Base-by-base conservation (phyloP, 2,888 invertebrate species). In the Rhingia rostrata region DNA sequence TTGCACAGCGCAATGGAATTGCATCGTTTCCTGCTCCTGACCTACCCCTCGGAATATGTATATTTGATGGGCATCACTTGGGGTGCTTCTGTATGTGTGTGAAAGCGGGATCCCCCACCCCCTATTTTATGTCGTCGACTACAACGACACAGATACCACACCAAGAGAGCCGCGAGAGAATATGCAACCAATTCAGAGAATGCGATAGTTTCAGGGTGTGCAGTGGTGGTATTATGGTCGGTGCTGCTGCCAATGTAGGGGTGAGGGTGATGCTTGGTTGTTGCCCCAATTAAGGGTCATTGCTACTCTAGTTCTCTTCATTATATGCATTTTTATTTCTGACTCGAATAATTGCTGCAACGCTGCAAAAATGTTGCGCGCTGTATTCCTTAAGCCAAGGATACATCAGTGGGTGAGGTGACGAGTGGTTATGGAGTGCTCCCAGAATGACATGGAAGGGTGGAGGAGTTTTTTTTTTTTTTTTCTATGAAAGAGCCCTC, bases 231-330 rank as follows among this genome's bases (percentile, higher is more conserved):
- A 33, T 32, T 22, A 61, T 51, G 22, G 53, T 9, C 12, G 39
- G 30, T 3, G 60, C 37, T 33, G 51, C 14, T 61, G 49, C 33
- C 14, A 33, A 37, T 10, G 72, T 61, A 54, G 73, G 83, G 69
- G 58, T 69, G 69, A 73, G 63, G 66, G 67, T 67, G 78, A 79
- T 74, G 56, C 64, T 87, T 88, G 88, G 87, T 87, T 87, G 87
- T 87, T 88, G 88, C 86, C 88, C 88, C 87, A 88, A 87, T 88
- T 88, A 88, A 87, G 88, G 88, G 88, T 88, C 88, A 88, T 88
- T 88, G 88, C 88, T 88, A 88, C 86, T 69, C 49, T 84, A 84
- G 58, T 74, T 80, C 79, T 66, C 79, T 80, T 80, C 69, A 80
- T 80, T 84, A 74, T 79, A 64, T 84, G 69, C 53, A 84, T 80